Evolutionary conservation across 2,888 invertebrate genomes (phyloP).

Genomic region (Ephialtes manifestator): DNA sequence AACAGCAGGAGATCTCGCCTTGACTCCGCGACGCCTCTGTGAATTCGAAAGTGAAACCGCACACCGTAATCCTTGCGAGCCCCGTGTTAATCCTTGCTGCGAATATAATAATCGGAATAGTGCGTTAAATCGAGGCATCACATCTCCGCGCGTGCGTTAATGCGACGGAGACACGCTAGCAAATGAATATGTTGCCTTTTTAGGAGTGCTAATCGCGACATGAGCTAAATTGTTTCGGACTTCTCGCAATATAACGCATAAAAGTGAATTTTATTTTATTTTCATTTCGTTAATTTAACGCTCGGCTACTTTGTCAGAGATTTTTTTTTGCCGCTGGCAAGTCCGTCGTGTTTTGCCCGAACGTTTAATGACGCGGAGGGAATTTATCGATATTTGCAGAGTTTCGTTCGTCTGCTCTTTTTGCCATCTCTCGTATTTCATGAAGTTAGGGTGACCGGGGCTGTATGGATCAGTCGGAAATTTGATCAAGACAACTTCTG

Average conservation of each 20-base stretch:
- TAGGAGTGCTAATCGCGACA: conserved; percentile 23
- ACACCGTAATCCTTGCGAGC: conserved; percentile 52
- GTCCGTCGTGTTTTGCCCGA: conserved; percentile 44
- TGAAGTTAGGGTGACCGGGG: conserved; percentile 27
- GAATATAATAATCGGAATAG: conserved; percentile 45
- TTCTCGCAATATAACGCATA: background rate
- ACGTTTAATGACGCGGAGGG: conserved; percentile 60
- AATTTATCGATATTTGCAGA: conserved; percentile 66
- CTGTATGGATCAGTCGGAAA: background rate
- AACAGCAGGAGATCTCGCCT: conserved; percentile 51
- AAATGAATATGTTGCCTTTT: conserved; percentile 34
- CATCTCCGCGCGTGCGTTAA: conserved; percentile 4
- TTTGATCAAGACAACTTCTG: background rate
- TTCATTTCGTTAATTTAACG: conserved; percentile 15
- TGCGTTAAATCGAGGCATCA: conserved; percentile 42
- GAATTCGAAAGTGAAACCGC: conserved; percentile 79
- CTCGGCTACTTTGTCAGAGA: conserved; percentile 22
- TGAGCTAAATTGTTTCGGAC: conserved; percentile 32
- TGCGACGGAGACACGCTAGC: conserved; percentile 3
- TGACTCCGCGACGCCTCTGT: conserved; percentile 75
- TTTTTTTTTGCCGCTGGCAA: conserved; percentile 13
- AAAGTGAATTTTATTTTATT: background rate
- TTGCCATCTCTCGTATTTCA: conserved; percentile 8
- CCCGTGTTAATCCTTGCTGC: conserved; percentile 32
- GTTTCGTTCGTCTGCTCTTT: conserved; percentile 11